Conservation (phyloP, 2,113 vertebrate genomes). For the Agelaius phoeniceus region DNA sequence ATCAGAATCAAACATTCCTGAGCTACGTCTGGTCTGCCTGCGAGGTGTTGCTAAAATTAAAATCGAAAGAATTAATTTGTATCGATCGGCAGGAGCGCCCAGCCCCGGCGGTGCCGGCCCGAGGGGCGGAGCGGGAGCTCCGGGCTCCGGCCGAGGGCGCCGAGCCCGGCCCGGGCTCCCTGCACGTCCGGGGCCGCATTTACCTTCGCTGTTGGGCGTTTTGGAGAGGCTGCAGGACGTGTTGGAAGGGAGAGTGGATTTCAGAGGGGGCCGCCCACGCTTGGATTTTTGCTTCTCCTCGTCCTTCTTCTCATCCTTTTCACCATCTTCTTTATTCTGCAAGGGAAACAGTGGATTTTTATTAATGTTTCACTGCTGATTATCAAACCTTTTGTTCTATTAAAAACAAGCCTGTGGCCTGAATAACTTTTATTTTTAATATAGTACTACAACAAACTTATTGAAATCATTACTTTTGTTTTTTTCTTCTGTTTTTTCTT, state of each 20-base stretch:
- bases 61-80: conserved; percentile 19
- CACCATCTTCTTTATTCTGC: conserved; percentile 91
- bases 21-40: conserved; percentile 79
- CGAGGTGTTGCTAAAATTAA: conserved; percentile 73
- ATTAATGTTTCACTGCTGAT: background rate
- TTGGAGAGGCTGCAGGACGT: conserved; percentile 80
- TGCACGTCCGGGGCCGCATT: conserved; percentile 72
- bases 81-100: background rate
- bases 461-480: conserved; percentile 82
- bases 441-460: background rate
- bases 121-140: background rate
- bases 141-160: background rate
- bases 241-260: conserved; percentile 82
- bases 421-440: background rate
- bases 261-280: conserved; percentile 90
- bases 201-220: conserved; percentile 81
- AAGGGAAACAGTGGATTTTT: background rate
- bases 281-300: conserved; percentile 85
- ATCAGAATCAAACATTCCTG: conserved; percentile 84
- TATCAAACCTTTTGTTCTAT: background rate
- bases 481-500: conserved; percentile 94
- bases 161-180: background rate
- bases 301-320: conserved; percentile 85
- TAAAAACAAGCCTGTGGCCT: background rate
- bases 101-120: background rate